Percentiles rank a stretch among this genome's conserved stretches.
Conservation (phyloP, 2,797 vertebrate genomes). For the Sarcophilus harrisii region DNA sequence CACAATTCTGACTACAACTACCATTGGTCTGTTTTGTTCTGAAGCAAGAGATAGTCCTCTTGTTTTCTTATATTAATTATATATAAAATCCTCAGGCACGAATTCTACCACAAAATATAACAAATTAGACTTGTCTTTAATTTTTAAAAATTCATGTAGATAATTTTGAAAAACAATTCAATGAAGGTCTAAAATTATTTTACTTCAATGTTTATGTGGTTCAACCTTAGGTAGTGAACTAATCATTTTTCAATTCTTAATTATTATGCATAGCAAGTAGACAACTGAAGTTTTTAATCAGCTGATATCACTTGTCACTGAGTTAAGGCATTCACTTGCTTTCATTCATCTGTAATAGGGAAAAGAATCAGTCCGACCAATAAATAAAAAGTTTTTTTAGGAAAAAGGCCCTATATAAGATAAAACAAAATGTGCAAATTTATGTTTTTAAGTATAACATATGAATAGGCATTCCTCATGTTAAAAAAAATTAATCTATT, state of each 20-base stretch:
- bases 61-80: constrained; percentile 85
- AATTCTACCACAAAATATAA: constrained; percentile 78
- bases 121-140: constrained; percentile 75
- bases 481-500: not conserved
- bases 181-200: constrained; percentile 64
- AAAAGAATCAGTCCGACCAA: constrained; percentile 47
- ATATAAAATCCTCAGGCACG: constrained; percentile 79
- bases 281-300: constrained; percentile 39
- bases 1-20: constrained; percentile 72
- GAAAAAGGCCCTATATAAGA: constrained; percentile 40
- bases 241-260: constrained; percentile 65
- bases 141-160: constrained; percentile 62
- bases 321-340: not conserved
- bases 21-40: constrained; percentile 63
- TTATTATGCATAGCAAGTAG: constrained; percentile 59
- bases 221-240: constrained; percentile 69
- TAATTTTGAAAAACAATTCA: constrained; percentile 57
- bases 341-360: constrained; percentile 10
- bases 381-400: not conserved
- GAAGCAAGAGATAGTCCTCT: constrained; percentile 76
- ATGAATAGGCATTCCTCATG: not conserved
- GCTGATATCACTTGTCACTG: constrained; percentile 21
- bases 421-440: constrained; percentile 43
- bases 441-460: constrained; percentile 19
- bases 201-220: constrained; percentile 55